Evolutionary conservation across 2,797 vertebrate genomes (phyloP).

Genomic region (Pseudomugil tenellus): DNA sequence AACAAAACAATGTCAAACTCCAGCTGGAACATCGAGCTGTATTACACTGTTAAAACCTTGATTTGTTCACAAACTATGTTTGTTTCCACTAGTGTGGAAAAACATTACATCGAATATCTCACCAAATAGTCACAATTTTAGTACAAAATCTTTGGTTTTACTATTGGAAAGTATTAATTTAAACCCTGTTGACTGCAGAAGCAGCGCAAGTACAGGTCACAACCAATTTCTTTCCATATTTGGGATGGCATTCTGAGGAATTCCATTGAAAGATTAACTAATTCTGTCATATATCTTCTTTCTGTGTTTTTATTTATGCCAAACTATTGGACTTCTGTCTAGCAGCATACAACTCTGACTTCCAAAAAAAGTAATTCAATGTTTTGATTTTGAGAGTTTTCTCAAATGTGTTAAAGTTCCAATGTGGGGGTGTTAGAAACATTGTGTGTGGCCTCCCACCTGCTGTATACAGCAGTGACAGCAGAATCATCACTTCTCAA

Average conservation of each 20-base stretch:
- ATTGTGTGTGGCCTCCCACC: constrained; percentile 23
- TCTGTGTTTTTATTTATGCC: background rate
- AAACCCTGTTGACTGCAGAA: background rate
- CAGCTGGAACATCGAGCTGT: constrained; percentile 9
- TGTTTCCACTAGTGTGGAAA: constrained; percentile 16
- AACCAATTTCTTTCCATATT: constrained; percentile 20
- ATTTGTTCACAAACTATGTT: constrained; percentile 14
- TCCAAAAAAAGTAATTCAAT: background rate
- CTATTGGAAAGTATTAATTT: background rate
- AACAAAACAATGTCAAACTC: constrained; percentile 1
- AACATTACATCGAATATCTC: background rate
- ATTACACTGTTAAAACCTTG: constrained; percentile 5
- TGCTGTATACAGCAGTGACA: constrained; percentile 17
- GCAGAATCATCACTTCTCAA: constrained; percentile 64
- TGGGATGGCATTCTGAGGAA: constrained; percentile 12
- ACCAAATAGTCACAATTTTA: background rate
- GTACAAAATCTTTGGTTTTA: background rate
- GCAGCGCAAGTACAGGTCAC: background rate
- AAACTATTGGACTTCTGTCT: background rate
- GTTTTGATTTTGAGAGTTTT: constrained; percentile 1
- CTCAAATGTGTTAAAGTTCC: constrained; percentile 11
- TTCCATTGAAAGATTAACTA: constrained; percentile 5
- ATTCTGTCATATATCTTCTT: background rate
- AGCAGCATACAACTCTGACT: background rate
- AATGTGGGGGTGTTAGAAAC: constrained; percentile 21